Evolutionary conservation across 1,140 invertebrate genomes (phyloP).

Genomic region (Glossosoma conforme): DNA sequence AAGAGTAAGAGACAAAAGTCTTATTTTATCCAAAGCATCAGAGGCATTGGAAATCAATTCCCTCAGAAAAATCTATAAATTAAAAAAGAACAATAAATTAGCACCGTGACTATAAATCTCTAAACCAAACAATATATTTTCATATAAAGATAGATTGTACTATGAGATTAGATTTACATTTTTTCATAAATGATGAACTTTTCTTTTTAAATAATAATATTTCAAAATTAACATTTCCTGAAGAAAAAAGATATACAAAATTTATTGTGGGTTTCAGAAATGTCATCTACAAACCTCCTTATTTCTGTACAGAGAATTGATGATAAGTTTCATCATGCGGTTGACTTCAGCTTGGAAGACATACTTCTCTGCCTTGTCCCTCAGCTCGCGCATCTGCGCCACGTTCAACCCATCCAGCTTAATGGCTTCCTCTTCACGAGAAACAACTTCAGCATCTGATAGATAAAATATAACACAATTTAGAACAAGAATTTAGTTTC

Average conservation of each 20-base stretch:
- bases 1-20: slow-evolving; percentile 88
- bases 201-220: too few species aligned
- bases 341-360: slow-evolving; percentile 96
- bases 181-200: too few species aligned
- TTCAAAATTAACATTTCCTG: too few species aligned
- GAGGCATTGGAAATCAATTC: slow-evolving; percentile 97
- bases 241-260: too few species aligned
- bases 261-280: too few species aligned
- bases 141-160: too few species aligned
- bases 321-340: slow-evolving; percentile 99
- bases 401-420: slow-evolving; percentile 94
- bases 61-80: slow-evolving; percentile 83
- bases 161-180: too few species aligned
- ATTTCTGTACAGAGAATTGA: slow-evolving; percentile 96
- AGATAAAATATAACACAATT: too few species aligned
- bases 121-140: too few species aligned
- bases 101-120: too few species aligned
- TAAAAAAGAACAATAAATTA: slow-evolving; percentile 23
- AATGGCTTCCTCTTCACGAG: slow-evolving; percentile 94
- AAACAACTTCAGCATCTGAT: slow-evolving; percentile 70
- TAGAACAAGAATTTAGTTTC: too few species aligned
- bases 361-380: slow-evolving; percentile 89
- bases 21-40: slow-evolving; percentile 92
- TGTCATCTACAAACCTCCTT: slow-evolving; percentile 94
- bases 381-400: slow-evolving; percentile 86